Evolutionary conservation across 2,888 invertebrate genomes (phyloP).

Genomic region (Sussaba pulchella): DNA sequence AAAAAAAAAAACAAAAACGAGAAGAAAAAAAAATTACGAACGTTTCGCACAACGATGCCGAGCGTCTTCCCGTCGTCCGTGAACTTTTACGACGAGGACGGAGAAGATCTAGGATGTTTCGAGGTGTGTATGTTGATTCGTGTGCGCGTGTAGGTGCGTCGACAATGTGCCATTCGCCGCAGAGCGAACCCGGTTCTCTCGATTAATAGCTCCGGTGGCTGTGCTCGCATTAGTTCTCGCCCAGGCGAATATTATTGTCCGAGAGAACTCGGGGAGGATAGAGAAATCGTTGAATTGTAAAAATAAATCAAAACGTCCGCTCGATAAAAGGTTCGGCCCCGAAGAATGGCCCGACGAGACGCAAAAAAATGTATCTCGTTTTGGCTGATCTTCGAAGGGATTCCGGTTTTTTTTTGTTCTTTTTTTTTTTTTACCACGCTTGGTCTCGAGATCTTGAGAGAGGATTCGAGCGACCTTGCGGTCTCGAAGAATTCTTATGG

Average conservation of each 20-base stretch:
- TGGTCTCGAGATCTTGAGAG: neutral
- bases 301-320: slow-evolving; percentile 55
- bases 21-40: too few species aligned
- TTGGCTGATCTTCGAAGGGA: slow-evolving; percentile 26
- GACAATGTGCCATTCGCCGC: slow-evolving; percentile 27
- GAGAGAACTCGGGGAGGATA: neutral
- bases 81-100: slow-evolving; percentile 57
- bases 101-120: slow-evolving; percentile 52
- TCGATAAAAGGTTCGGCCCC: slow-evolving; percentile 55
- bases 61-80: slow-evolving; percentile 37
- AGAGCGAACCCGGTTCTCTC: slow-evolving; percentile 44
- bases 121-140: too few species aligned
- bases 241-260: slow-evolving; percentile 25
- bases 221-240: slow-evolving; percentile 53
- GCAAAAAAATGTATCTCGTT: slow-evolving; percentile 6
- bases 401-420: neutral
- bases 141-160: too few species aligned
- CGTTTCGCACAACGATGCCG: too few species aligned
- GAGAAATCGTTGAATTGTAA: slow-evolving; percentile 38
- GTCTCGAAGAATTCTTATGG: too few species aligned
- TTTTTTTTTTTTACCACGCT: too few species aligned
- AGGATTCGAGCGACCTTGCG: neutral
- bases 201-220: slow-evolving; percentile 59
- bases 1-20: too few species aligned
- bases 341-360: slow-evolving; percentile 28